Evolutionary conservation across 2,797 vertebrate genomes (phyloP).

Genomic region (Sebastes diaconus): DNA sequence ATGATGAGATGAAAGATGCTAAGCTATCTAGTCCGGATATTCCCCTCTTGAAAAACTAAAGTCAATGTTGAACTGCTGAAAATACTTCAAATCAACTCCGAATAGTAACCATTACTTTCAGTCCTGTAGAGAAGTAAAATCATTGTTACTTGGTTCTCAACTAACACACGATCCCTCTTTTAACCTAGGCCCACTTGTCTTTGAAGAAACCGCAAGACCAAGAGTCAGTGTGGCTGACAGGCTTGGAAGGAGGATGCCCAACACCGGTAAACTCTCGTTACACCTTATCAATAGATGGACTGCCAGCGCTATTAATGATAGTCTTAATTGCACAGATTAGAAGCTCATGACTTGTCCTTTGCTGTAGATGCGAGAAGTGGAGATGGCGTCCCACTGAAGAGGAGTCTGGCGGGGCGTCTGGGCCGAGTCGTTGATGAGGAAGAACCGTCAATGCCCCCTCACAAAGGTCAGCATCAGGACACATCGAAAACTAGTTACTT

Average conservation of each 20-base stretch:
- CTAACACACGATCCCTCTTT: not conserved
- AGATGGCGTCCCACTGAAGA: constrained; percentile 75
- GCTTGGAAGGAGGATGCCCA: constrained; percentile 68
- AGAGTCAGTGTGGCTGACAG: constrained; percentile 61
- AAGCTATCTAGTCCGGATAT: not conserved
- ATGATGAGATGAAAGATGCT: not conserved
- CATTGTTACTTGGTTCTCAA: not conserved
- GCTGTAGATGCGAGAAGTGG: constrained; percentile 59
- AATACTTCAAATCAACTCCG: not conserved
- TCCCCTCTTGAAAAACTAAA: not conserved
- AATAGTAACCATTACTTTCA: not conserved
- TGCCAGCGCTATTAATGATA: not conserved
- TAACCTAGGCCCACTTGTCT: constrained; percentile 24
- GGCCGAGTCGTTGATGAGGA: constrained; percentile 84
- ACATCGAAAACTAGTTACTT: not conserved
- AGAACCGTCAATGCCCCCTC: constrained; percentile 50
- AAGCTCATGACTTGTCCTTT: constrained; percentile 2
- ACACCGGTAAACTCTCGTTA: constrained; percentile 51
- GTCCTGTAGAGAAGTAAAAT: not conserved
- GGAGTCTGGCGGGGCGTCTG: constrained; percentile 87
- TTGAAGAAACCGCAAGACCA: constrained; percentile 54
- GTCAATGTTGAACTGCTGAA: not conserved
- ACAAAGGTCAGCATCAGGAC: constrained; percentile 80
- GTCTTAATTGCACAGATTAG: not conserved
- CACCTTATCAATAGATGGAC: not conserved